These are phyloP conservation scores for Diglossa cyanea DNA, from an alignment of 2,797 vertebrate species.

Conservation along the genomic window DNA sequence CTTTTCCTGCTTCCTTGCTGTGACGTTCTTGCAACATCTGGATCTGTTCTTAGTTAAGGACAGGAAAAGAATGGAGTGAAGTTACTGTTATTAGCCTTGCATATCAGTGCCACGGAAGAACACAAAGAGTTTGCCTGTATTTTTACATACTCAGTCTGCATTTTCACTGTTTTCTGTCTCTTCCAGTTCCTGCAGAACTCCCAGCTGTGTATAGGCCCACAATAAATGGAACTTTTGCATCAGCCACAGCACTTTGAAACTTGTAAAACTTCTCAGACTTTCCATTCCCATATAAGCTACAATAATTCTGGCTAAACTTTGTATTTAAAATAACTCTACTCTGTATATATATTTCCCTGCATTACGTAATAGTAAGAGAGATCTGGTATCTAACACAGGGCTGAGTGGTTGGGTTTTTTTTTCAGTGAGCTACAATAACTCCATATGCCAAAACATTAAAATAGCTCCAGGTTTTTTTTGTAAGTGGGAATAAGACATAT, in stretches of 20 bases:
- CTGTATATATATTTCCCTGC: conserved; percentile 8
- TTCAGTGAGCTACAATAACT: conserved; percentile 41
- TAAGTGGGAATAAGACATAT: conserved; percentile 28
- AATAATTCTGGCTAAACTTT: not conserved
- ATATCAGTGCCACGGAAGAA: conserved; percentile 77
- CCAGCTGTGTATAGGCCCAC: conserved; percentile 67
- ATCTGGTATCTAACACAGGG: conserved; percentile 22
- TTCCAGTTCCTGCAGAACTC: conserved; percentile 77
- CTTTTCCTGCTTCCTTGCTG: conserved; percentile 49
- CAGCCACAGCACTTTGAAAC: conserved; percentile 67
- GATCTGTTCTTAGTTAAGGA: conserved; percentile 77
- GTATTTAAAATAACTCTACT: conserved; percentile 40
- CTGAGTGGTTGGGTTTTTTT: not conserved
- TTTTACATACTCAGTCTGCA: conserved; percentile 73
- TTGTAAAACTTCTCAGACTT: conserved; percentile 60
- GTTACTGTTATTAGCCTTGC: conserved; percentile 71
- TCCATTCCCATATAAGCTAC: not conserved
- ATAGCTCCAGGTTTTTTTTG: not conserved
- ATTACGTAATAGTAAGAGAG: conserved; percentile 24
- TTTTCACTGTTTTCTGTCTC: conserved; percentile 75
- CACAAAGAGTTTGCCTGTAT: conserved; percentile 63
- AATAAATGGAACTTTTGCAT: conserved; percentile 78
- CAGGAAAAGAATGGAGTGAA: conserved; percentile 76
- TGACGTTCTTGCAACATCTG: conserved; percentile 45
- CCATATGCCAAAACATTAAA: conserved; percentile 47